These are phyloP conservation scores for Anolis sagrei DNA, from an alignment of 2,113 vertebrate genomes.

Conservation along the genomic window DNA sequence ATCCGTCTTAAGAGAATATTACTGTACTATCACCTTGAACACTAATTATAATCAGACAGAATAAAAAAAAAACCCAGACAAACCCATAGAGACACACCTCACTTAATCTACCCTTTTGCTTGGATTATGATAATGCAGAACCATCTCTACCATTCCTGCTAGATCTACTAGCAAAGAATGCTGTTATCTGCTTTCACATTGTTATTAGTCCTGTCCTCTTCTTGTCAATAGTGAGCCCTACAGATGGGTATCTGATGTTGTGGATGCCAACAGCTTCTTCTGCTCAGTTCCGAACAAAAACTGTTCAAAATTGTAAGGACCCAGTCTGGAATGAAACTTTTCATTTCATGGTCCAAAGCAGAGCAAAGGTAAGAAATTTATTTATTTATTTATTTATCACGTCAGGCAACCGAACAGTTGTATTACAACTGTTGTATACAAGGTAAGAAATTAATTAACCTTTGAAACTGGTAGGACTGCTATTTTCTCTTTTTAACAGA, in stretches of 20 bases:
- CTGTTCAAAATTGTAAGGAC: constrained; percentile 76
- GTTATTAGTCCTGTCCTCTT: constrained; percentile 8
- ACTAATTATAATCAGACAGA: no score
- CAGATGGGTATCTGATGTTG: constrained; percentile 84
- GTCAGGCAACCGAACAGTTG: no score
- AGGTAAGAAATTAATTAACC: constrained; percentile 73
- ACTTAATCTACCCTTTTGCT: no score
- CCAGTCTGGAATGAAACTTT: constrained; percentile 90
- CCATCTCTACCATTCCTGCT: no score
- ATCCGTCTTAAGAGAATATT: no score
- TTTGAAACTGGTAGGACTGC: not conserved
- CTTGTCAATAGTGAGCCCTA: constrained; percentile 72
- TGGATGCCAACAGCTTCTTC: constrained; percentile 82
- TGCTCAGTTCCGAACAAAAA: constrained; percentile 72
- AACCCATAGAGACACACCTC: no score
- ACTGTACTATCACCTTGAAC: no score
- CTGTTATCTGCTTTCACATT: not conserved
- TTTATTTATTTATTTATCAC: no score
- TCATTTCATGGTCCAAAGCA: constrained; percentile 79
- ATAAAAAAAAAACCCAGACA: no score
- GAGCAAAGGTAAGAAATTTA: constrained; percentile 80
- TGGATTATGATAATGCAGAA: not conserved
- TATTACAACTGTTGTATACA: no score
- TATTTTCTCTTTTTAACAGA: not conserved
- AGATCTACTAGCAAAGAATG: not conserved